Evolutionary conservation across 2,113 vertebrate genomes (phyloP), one percentile per base, ranked within the genome.

Genomic region (Rhinopomastus cyanomelas): DNA sequence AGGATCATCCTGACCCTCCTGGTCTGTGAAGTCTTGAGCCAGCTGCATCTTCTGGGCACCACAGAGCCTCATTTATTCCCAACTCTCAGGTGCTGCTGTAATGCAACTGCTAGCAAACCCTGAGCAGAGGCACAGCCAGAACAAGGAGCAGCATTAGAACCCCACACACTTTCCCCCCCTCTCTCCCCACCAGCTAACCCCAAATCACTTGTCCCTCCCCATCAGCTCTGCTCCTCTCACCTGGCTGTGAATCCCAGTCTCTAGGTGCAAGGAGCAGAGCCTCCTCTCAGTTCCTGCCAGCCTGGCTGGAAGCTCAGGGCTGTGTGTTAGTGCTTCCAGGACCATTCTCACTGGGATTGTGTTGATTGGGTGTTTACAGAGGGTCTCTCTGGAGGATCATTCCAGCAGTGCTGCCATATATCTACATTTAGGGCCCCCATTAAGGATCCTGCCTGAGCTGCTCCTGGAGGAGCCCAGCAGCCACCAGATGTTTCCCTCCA

Each of bases 191-290:
- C 39, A 42, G 39, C 39, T 42, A 42, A 42, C 39, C 39, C 39
- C 39, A 42, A 42, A 42, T 42, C 39, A 42, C 39, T 42, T 15
- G 15, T 37, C 32, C 67, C 11, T 34, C 65, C n/a, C 62, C 1
- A 0, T 9, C 62, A 30, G n/a, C 72, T 29, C 19, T 30, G 25
- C 57, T 32, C 68, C 57, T 48, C 32, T 6, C 2, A n/a, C 66
- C 27, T 56, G 42, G 4, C 0, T 27, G 5, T 1, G 3, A 5
- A 55, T 5, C 71, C 1, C 27, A 4, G 26, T 4, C 72, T 77
- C 44, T 14, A 0, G 27, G 30, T 3, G 52, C 3, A 1, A 0
- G 4, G 8, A 48, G 76, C 37, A 11, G 39, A 86, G 44, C 1
- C 62, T 68, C 56, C 42, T 34, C 46, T 9, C 1, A 6, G 26